Percentiles rank a stretch among this genome's conserved stretches.
phyloP scores from a whole-genome alignment of 1,140 invertebrate species.

The Globodera rostochiensis region DNA sequence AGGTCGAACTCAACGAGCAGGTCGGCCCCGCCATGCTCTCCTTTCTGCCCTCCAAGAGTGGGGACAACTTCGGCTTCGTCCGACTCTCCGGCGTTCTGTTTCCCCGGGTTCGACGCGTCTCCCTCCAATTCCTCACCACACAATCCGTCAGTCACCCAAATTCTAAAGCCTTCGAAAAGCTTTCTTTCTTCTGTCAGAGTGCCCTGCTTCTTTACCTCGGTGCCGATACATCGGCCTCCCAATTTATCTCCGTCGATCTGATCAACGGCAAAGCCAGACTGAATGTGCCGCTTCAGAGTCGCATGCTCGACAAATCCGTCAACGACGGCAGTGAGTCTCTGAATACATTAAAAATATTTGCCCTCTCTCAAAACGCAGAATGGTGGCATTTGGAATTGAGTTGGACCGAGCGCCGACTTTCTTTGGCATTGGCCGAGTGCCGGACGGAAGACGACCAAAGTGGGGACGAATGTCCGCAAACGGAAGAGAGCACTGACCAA shows the following conservation, averaged over 20 bases:
- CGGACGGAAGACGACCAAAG: not conserved
- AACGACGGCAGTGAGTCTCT: not conserved
- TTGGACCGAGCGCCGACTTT: not conserved
- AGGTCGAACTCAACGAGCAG: not conserved
- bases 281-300: not conserved
- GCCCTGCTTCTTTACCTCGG: not conserved
- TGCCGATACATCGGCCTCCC: not conserved
- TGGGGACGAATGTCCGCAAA: not conserved
- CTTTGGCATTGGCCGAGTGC: not conserved
- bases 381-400: slow-evolving; percentile 1
- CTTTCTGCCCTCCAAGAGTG: not conserved
- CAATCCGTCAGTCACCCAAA: not conserved
- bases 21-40: not conserved
- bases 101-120: not conserved
- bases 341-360: not conserved
- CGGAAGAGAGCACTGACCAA: not conserved
- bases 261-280: slow-evolving; percentile 7
- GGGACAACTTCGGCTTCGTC: not conserved
- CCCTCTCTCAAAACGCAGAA: not conserved
- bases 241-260: slow-evolving; percentile 7
- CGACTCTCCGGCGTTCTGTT: slow-evolving; percentile 12
- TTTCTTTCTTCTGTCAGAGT: slow-evolving; percentile 3
- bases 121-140: not conserved
- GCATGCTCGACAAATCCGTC: not conserved
- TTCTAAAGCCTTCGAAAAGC: not conserved